These are phyloP conservation scores for Cyprinodon tularosa DNA, from an alignment of 2,113 vertebrate genomes.

Conservation along the genomic window DNA sequence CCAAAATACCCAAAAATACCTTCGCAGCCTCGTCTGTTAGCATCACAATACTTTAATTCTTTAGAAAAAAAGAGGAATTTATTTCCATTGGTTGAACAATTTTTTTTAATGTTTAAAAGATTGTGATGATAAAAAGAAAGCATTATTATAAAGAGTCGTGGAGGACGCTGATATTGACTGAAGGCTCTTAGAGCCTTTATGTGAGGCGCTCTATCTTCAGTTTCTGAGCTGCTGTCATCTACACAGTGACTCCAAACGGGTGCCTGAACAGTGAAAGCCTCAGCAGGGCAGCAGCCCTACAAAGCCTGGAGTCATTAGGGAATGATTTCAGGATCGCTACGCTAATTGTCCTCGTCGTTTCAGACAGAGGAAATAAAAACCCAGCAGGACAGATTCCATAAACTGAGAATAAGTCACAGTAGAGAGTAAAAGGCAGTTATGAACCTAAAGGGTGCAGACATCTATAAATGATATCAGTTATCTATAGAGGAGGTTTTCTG, in stretches of 20 bases:
- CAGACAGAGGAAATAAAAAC: constrained; percentile 70
- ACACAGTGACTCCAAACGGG: constrained; percentile 29
- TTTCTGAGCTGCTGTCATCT: constrained; percentile 21
- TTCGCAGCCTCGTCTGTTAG: neutral
- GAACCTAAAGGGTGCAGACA: neutral
- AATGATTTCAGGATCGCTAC: constrained; percentile 70
- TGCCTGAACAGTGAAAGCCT: constrained; percentile 32
- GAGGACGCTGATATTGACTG: constrained; percentile 4
- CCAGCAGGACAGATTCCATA: constrained; percentile 68
- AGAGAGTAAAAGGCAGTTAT: constrained; percentile 37
- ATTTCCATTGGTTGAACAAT: neutral
- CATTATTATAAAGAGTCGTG: neutral
- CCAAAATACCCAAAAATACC: neutral
- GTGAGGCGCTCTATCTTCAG: constrained; percentile 21
- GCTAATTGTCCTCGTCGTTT: constrained; percentile 66
- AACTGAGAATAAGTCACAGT: constrained; percentile 48
- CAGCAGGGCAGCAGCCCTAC: constrained; percentile 57
- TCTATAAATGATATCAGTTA: neutral
- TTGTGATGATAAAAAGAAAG: neutral
- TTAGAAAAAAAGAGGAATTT: neutral
- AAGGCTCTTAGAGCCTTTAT: constrained; percentile 23
- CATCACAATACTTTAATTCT: neutral
- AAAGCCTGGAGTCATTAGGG: constrained; percentile 72
- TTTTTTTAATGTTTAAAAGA: neutral
- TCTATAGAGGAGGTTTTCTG: neutral